Evolutionary conservation across 2,888 invertebrate genomes (phyloP), one percentile per base, ranked within the genome.

Genomic region (Thelaira solivaga): DNA sequence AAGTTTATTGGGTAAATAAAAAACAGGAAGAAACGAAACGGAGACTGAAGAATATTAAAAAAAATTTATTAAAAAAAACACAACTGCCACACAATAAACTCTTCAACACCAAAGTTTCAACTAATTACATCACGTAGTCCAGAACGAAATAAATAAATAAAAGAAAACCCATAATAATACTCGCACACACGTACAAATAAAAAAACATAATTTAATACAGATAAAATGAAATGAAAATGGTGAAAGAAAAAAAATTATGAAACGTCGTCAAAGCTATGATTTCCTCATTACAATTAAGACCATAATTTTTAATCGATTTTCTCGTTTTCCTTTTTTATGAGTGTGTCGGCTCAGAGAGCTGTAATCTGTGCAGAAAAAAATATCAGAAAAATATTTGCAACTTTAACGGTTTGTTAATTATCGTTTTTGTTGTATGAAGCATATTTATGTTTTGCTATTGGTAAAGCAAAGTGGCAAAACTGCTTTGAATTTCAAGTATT

Each of bases 101-200:
- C 13, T 64, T 43, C 62, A 53, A 61, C 55, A 57, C 20, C 67
- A 55, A 68, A n/a, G n/a, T 49, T 62, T 34, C 26, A 62, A 29
- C 55, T 77, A 72, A 77, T 77, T 72, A 62, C 71, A 62, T 77
- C 76, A 77, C 76, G 76, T 76, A 76, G 61, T 53, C 29, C 47
- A 61, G n/a, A 39, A 29, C 18, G 34, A 34, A 10, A 34, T 26
- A 29, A 22, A 34, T 16, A n/a, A 29, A n/a, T n/a, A n/a, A 62
- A 53, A 39, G 7, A 20, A 47, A 24, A 49, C 8, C 2, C 0
- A 43, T 4, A 41, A n/a, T n/a, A n/a, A n/a, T 22, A 55, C 4
- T 36, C n/a, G 6, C 10, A 39, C 24, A 39, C 6, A 34, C 3
- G 16, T 8, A 47, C 31, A 16, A 4, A 55, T 13, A 43, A 16